Conservation (phyloP, 2,888 invertebrate species). For the Drosophila neutralis region DNA sequence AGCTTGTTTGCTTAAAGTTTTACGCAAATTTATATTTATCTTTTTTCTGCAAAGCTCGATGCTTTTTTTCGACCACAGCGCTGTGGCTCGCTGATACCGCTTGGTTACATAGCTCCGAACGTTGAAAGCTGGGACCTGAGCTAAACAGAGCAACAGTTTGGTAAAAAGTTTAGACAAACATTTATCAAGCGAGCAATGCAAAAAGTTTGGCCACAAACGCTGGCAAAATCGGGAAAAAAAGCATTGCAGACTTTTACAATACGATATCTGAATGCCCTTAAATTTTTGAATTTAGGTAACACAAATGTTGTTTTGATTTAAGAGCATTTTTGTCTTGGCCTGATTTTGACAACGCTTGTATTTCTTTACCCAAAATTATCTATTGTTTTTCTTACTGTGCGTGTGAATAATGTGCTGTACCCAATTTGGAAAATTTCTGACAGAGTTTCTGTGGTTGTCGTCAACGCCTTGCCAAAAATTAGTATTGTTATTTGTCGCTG, state of each 20-base stretch:
- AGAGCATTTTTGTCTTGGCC: background rate
- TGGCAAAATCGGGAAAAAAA: conserved; percentile 27
- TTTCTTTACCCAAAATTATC: background rate
- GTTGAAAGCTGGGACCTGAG: conserved; percentile 30
- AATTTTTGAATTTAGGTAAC: background rate
- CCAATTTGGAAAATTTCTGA: conserved; percentile 22
- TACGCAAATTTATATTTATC: conserved; percentile 61
- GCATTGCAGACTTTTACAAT: conserved; percentile 1
- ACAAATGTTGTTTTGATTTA: background rate
- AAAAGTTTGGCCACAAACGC: conserved; percentile 53
- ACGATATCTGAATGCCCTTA: conserved; percentile 54
- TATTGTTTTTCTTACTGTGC: background rate
- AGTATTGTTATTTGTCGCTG: conserved; percentile 26
- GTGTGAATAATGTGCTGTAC: conserved; percentile 22
- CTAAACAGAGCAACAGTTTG: conserved; percentile 68
- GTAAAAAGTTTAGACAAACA: conserved; percentile 70
- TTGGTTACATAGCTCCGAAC: conserved; percentile 29
- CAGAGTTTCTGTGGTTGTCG: conserved; percentile 31
- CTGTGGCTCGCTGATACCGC: conserved; percentile 62
- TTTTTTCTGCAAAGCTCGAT: conserved; percentile 14
- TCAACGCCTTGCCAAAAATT: conserved; percentile 13
- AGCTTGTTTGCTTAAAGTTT: conserved; percentile 72
- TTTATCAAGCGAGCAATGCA: conserved; percentile 68
- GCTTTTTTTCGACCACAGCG: conserved; percentile 23
- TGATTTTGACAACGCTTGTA: background rate